Evolutionary conservation across 2,797 vertebrate species (phyloP).

Genomic region (Phoxinus dragarum): DNA sequence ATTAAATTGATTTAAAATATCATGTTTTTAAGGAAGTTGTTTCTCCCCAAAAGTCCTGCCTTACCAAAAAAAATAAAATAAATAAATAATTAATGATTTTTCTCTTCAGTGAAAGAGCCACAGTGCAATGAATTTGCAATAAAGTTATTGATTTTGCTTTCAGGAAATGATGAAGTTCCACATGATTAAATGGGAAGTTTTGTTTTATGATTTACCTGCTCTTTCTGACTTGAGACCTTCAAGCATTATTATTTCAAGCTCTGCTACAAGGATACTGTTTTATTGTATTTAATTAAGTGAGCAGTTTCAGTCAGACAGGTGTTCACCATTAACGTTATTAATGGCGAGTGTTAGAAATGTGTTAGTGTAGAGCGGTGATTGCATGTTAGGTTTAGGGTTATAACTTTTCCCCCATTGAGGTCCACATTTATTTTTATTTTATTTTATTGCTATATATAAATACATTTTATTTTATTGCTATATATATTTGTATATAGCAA

Average conservation of each 20-base stretch:
- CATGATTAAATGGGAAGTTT: constrained; percentile 59
- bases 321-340: constrained; percentile 12
- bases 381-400: neutral
- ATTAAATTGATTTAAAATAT: constrained; percentile 52
- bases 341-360: neutral
- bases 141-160: constrained; percentile 61
- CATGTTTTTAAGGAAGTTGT: constrained; percentile 38
- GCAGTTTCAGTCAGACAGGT: neutral
- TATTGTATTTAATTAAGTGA: constrained; percentile 25
- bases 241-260: constrained; percentile 1
- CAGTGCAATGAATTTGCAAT: constrained; percentile 49
- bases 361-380: neutral
- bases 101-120: constrained; percentile 58
- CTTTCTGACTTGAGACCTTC: constrained; percentile 34
- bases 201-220: constrained; percentile 58
- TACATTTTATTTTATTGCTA: neutral
- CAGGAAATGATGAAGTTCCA: constrained; percentile 57
- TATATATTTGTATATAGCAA: no score
- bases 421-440: neutral
- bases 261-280: neutral
- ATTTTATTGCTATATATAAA: neutral
- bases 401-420: no score
- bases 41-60: constrained; percentile 23
- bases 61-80: constrained; percentile 37
- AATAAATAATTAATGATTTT: constrained; percentile 54